Conservation (phyloP, 2,888 invertebrate species). For the Eilema caniola region DNA sequence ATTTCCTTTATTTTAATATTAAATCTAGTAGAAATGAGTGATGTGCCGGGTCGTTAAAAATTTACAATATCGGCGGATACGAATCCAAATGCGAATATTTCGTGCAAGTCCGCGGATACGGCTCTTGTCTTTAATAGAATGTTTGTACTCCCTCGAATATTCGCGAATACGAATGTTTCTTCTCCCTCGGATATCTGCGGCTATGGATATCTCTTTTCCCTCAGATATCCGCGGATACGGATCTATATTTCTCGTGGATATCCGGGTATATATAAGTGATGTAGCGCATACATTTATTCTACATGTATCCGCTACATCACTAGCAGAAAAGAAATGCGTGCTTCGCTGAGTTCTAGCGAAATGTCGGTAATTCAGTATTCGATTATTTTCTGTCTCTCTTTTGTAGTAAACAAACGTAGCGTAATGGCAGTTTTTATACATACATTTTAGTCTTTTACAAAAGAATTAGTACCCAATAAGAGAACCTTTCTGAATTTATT, state of each 20-base stretch:
- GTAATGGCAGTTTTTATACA: slow-evolving; percentile 11
- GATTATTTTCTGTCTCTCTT: not conserved
- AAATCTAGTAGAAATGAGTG: slow-evolving; percentile 48
- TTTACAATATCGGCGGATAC: not conserved
- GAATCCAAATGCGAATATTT: no score
- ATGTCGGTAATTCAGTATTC: slow-evolving; percentile 19
- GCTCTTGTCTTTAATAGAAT: no score
- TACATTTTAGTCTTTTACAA: slow-evolving; percentile 13
- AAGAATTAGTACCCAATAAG: not conserved
- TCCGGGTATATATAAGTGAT: no score
- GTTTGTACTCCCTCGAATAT: no score
- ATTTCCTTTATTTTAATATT: slow-evolving; percentile 61
- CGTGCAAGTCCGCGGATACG: no score
- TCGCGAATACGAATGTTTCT: no score
- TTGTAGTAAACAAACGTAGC: slow-evolving; percentile 12
- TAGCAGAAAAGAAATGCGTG: slow-evolving; percentile 47
- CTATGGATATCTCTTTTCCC: no score
- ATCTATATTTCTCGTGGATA: no score
- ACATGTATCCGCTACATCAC: not conserved
- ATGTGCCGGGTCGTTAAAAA: not conserved
- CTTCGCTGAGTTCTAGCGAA: slow-evolving; percentile 31
- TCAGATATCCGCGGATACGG: no score
- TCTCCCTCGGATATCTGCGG: no score
- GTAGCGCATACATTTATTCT: no score
- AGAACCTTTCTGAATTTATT: not conserved